Base-by-base conservation (phyloP, 2,113 vertebrate genomes). In the Drymodes brunneopygia region DNA sequence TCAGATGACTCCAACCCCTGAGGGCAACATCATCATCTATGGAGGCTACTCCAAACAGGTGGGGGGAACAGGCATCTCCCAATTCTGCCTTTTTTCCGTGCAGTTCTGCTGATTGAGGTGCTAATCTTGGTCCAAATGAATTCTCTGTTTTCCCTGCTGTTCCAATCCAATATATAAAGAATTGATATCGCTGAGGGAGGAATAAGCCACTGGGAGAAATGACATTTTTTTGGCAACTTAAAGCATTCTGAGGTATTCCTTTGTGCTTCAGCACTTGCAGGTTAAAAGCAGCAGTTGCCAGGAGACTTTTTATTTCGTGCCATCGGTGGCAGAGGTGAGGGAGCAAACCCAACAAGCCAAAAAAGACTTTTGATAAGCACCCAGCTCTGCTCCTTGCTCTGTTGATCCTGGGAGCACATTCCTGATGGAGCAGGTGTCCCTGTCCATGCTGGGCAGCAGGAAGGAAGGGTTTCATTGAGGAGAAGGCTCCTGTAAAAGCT, bases 11-110 rank as follows among this genome's bases (percentile, higher is more conserved):
- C 35, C 98, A 90, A 98, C 96, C 2, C 97, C 98, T 0, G 99
- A 99, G 42, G 98, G 98, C 12, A 91, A 96, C 14, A 64, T 99
- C 35, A 53, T 99, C 84, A 81, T 99, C 97, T 99, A 99, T 1
- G 99, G 99, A 3, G 99, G 99, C 58, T 99, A 99, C 97, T 99
- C 99, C 29, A 99, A 99, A 92, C 97, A 98, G 98, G 99, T 99
- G 54, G 15, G 38, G 38, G 38, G 8, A 44, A 17, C 12, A 38
- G 50, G 29, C 51, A 18, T 25, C 61, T 51, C 80, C 42, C 67
- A 3, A 11, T 42, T 29, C 8, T 80, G 40, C 57, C 25, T 72
- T 54, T 45, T 44, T 9, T 35, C 38, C 57, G 1, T 15, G 42
- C 38, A 25, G 0, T 58, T 71, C 33, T 48, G 70, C 48, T 82